Conservation (phyloP, 2,888 invertebrate genomes). For the Metalampra italica region DNA sequence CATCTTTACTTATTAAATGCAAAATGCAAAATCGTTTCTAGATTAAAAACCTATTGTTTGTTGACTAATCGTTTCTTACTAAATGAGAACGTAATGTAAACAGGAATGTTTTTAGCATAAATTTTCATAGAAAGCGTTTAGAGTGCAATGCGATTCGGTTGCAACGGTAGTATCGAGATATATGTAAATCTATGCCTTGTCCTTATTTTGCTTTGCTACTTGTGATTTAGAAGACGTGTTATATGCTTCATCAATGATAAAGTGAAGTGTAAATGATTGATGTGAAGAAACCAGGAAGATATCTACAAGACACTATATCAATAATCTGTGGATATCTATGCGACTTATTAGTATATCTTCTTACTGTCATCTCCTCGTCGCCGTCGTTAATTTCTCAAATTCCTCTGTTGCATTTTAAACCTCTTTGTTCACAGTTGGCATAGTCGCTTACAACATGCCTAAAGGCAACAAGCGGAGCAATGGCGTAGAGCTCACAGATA, state of each 20-base stretch:
- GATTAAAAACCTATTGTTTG: background rate
- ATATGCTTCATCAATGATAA: too few species aligned
- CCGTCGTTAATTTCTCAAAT: too few species aligned
- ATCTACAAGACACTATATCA: too few species aligned
- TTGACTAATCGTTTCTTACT: background rate
- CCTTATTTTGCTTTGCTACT: background rate
- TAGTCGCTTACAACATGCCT: conserved; percentile 92
- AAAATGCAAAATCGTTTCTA: background rate
- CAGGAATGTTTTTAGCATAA: background rate
- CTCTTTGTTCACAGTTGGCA: conserved; percentile 80
- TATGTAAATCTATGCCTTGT: background rate
- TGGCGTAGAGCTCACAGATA: conserved; percentile 89
- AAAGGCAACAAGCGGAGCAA: conserved; percentile 90
- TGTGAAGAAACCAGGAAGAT: too few species aligned
- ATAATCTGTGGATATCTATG: too few species aligned
- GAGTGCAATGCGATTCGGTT: background rate
- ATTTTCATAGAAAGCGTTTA: background rate
- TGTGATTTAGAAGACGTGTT: too few species aligned
- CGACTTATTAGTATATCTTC: too few species aligned
- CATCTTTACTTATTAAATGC: too few species aligned
- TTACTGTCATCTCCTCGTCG: too few species aligned
- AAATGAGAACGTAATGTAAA: background rate
- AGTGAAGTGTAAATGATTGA: too few species aligned
- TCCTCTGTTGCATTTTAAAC: background rate
- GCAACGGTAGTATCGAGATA: background rate